phyloP scores from a whole-genome alignment of 2,113 vertebrate species.

The Merops nubicus region DNA sequence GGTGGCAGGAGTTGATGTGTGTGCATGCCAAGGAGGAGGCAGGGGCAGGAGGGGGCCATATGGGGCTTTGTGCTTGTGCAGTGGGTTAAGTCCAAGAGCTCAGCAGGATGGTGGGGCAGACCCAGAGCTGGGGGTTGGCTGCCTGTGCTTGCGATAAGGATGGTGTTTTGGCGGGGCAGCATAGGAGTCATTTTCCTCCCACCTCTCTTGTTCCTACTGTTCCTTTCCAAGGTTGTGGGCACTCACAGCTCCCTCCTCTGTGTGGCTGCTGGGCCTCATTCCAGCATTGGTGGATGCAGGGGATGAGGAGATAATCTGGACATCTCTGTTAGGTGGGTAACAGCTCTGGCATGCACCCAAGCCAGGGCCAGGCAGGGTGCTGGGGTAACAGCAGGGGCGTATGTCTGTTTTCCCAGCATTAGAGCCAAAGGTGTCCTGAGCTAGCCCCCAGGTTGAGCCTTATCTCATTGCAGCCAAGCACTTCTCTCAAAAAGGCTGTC shows the following conservation, averaged over 20 bases:
- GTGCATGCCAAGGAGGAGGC: neutral
- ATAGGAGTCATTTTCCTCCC: neutral
- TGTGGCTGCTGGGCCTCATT: neutral
- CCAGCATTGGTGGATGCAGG: neutral
- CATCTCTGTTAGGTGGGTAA: neutral
- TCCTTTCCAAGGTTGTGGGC: neutral
- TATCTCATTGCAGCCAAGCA: neutral
- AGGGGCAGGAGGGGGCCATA: conserved; percentile 15
- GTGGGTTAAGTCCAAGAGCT: conserved; percentile 11
- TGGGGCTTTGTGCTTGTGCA: neutral
- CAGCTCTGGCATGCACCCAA: neutral
- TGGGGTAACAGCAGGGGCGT: fast-evolving
- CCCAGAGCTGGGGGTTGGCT: neutral
- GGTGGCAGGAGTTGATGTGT: neutral
- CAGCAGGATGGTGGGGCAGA: conserved; percentile 22
- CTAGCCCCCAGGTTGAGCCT: neutral
- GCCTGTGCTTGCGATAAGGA: neutral
- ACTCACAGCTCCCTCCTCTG: neutral
- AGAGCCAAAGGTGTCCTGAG: neutral
- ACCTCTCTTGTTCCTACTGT: neutral
- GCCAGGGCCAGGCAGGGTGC: neutral
- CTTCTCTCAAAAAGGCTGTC: neutral
- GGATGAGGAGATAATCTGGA: neutral
- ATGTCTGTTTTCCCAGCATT: neutral
- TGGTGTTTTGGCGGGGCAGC: conserved; percentile 2